A percentile compares a stretch with the other conserved stretches of the same genome.
Evolutionary conservation across 1,140 invertebrate species (phyloP).

Genomic region (Heliconius melpomene): DNA sequence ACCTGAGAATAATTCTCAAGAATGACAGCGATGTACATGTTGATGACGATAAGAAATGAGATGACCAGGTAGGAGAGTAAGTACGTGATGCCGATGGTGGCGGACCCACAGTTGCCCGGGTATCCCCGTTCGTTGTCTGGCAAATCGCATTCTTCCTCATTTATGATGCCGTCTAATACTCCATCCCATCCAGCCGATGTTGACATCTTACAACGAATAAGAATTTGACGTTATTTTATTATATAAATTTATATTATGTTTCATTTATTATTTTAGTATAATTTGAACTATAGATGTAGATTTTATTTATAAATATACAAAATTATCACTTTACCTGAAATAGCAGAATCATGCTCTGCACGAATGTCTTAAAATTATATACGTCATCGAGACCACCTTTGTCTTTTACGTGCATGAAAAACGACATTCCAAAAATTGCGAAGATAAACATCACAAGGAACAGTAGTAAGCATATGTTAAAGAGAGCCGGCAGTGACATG

Average conservation of each 20-base stretch:
- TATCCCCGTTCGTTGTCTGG: conserved; percentile 93
- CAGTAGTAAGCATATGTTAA: conserved; percentile 98
- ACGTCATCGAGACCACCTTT: conserved; percentile 96
- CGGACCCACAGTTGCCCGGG: conserved; percentile 95
- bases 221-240: not conserved
- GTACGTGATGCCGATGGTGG: conserved; percentile 96
- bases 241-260: not conserved
- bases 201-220: conserved; percentile 89
- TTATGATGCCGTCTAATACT: conserved; percentile 97
- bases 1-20: conserved; percentile 98
- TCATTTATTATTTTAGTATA: not conserved
- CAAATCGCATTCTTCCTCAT: conserved; percentile 94
- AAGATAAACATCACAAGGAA: conserved; percentile 99
- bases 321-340: conserved; percentile 88
- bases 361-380: conserved; percentile 99
- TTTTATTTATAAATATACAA: not conserved
- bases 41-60: conserved; percentile 98
- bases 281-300: not conserved
- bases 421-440: conserved; percentile 99
- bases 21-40: conserved; percentile 99
- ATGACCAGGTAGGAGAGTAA: conserved; percentile 98
- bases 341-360: conserved; percentile 97
- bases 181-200: conserved; percentile 99
- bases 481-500: conserved; percentile 98
- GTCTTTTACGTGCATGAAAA: conserved; percentile 98